Evolutionary conservation across 2,797 vertebrate species (phyloP), one percentile per base, ranked within the genome.

Genomic region (Myotis findleyi): DNA sequence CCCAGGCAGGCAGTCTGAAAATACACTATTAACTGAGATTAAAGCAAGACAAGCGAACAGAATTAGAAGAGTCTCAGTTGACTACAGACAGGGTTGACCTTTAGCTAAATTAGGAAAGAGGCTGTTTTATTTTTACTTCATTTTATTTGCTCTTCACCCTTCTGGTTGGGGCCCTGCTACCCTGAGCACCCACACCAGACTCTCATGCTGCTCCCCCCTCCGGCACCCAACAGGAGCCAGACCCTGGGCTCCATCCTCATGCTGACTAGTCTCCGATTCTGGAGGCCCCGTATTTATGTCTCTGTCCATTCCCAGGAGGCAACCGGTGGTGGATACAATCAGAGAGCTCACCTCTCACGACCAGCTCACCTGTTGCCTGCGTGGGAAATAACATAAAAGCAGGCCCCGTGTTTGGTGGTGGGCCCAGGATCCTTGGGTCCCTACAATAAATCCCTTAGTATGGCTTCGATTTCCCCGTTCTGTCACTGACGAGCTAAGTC

Each of bases 1-100:
- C n/a, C 38, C 13, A 20, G 94, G 73, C 27, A 20, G 90, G 47
- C 79, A 64, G 80, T 66, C 85, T 94, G 88, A 80, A 88, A 95
- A 92, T 57, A 81, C 64, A 77, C 85, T 49, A 7, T 36, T 62
- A 68, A 64, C 44, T 30, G 47, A 89, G 53, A 91, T 85, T 33
- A 71, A 89, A 92, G 88, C 33, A 38, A 85, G 84, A 69, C 59
- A 83, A 36, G 17, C n/a, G 8, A 75, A 68, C 23, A 44, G n/a
- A 81, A 75, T 81, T 41, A 86, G 49, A 75, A 89, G 47, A n/a
- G 16, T 27, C 30, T 75, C 81, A 18, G 62, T 44, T 77, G 81
- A 68, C 41, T 33, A 13, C 20, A 71, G 68, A 16, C 11, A 68
- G n/a, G 6, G 12, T 5, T 71, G 77, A 25, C 64, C 94, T 88